These are phyloP conservation scores for Oceanites oceanicus DNA, from an alignment of 2,113 vertebrate species.

Conservation along the genomic window DNA sequence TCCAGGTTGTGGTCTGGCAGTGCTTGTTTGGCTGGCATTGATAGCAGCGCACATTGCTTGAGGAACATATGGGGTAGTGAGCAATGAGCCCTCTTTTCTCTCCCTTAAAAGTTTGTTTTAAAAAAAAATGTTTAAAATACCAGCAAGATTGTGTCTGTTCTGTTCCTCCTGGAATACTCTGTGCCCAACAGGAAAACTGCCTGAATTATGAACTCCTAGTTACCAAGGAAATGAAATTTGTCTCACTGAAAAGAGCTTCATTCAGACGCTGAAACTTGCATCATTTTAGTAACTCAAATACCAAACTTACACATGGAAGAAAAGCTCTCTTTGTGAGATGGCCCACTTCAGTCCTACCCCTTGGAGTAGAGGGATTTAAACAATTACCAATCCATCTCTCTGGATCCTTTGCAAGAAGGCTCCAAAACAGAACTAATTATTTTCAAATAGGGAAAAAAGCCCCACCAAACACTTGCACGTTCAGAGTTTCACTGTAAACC, in stretches of 20 bases:
- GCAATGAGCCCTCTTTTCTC: background rate
- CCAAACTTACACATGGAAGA: background rate
- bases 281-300: background rate
- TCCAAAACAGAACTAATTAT: background rate
- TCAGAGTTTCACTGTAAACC: background rate
- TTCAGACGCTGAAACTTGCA: background rate
- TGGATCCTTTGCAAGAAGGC: background rate
- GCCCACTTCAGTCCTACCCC: background rate
- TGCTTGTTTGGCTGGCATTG: background rate
- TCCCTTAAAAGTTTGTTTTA: background rate
- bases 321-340: background rate
- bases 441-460: background rate
- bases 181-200: background rate
- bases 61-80: slow-evolving; percentile 19
- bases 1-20: slow-evolving; percentile 35
- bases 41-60: background rate
- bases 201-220: background rate
- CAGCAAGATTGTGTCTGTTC: background rate
- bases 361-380: background rate
- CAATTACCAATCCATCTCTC: background rate
- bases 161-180: background rate
- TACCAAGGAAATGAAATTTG: background rate
- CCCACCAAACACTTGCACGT: background rate
- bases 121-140: background rate
- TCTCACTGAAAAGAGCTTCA: background rate